These are phyloP conservation scores for Perithous albicinctus DNA, from an alignment of 2,888 invertebrate species.

Conservation along the genomic window DNA sequence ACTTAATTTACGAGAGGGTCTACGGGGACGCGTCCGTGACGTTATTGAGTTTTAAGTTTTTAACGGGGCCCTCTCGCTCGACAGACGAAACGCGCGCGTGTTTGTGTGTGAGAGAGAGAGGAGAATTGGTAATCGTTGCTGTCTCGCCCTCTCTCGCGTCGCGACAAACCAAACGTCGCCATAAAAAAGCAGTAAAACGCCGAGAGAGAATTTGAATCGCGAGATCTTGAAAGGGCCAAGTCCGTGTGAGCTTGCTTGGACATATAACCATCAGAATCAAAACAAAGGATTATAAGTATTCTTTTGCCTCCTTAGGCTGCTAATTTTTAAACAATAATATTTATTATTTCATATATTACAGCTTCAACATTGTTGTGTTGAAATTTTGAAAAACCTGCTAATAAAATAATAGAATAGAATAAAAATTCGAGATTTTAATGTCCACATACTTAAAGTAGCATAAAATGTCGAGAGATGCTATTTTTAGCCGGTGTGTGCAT, in stretches of 20 bases:
- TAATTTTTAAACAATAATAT: background rate
- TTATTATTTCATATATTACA: background rate
- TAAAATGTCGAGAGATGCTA: no score
- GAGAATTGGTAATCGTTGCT: slow-evolving; percentile 74
- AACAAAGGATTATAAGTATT: slow-evolving; percentile 64
- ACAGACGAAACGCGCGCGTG: slow-evolving; percentile 72
- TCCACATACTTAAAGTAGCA: no score
- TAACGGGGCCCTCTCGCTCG: slow-evolving; percentile 39
- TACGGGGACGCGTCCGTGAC: slow-evolving; percentile 58
- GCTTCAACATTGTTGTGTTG: background rate
- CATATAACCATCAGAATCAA: slow-evolving; percentile 77
- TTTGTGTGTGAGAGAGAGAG: no score
- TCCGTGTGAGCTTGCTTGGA: slow-evolving; percentile 74
- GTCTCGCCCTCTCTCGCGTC: slow-evolving; percentile 70
- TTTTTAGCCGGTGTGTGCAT: no score
- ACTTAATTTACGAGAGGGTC: slow-evolving; percentile 72
- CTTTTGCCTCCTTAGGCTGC: background rate
- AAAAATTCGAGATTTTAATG: no score
- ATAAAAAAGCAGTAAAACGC: slow-evolving; percentile 72
- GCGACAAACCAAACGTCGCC: slow-evolving; percentile 70
- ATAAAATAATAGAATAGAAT: no score
- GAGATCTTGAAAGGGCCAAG: slow-evolving; percentile 47
- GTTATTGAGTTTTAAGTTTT: slow-evolving; percentile 63
- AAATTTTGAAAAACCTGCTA: no score
- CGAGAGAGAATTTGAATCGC: slow-evolving; percentile 37